These are phyloP conservation scores for Minunthozetes semirufus DNA, from an alignment of 2,888 invertebrate species.

Conservation along the genomic window DNA sequence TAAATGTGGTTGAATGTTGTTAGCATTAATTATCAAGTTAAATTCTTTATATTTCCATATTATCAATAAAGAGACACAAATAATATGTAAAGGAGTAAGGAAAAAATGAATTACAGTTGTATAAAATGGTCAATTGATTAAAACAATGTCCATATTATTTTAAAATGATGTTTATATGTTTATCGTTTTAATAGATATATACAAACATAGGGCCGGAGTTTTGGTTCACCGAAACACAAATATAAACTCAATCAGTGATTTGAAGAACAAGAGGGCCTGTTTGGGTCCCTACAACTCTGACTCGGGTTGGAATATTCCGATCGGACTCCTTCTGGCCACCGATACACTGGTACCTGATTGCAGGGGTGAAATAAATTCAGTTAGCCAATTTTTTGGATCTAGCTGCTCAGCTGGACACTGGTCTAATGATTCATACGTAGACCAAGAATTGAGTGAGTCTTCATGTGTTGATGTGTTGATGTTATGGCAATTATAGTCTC, in stretches of 20 bases:
- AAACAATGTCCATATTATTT: too few relatives aligned
- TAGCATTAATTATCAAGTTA: too few relatives aligned
- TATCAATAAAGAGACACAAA: too few relatives aligned
- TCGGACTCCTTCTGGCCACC: conserved; percentile 65
- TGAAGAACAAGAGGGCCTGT: conserved; percentile 72
- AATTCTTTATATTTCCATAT: too few relatives aligned
- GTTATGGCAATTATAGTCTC: too few relatives aligned
- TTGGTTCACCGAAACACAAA: conserved; percentile 65
- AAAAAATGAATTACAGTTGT: too few relatives aligned
- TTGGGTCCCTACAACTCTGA: conserved; percentile 80
- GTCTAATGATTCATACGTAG: conserved; percentile 32
- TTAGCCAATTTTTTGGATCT: conserved; percentile 68
- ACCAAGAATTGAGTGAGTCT: conserved; percentile 30
- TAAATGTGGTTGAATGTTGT: too few relatives aligned
- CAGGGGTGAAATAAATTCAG: conserved; percentile 67
- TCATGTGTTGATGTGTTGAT: neutral
- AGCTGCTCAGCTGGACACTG: conserved; percentile 71
- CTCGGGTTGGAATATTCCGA: conserved; percentile 75
- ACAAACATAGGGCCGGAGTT: conserved; percentile 72
- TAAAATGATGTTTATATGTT: too few relatives aligned
- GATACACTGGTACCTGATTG: conserved; percentile 64
- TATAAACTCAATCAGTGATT: conserved; percentile 60
- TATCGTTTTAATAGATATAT: conserved; percentile 54
- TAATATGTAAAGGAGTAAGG: too few relatives aligned
- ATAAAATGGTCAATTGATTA: too few relatives aligned